Evolutionary conservation across 2,113 vertebrate species (phyloP), one percentile per base, ranked within the genome.

Genomic region (Petaurus breviceps): DNA sequence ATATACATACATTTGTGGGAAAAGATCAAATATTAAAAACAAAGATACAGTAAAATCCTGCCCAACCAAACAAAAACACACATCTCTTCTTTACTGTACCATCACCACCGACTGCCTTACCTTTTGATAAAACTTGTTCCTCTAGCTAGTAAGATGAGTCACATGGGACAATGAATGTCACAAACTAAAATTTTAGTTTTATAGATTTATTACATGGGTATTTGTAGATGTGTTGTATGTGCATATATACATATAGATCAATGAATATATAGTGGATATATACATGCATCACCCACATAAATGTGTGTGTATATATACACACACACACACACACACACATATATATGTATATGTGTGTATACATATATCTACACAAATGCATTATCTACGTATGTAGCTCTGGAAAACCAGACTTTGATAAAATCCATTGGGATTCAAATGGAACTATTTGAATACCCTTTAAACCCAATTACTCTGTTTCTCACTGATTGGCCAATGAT

Each of bases 11-110:
- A 96, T 97, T 97, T 97, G 94, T 92, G 51, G 93, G 77, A 90
- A 92, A 96, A 98, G 94, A 96, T 92, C 54, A 95, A 95, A 97
- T 97, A 96, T 96, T 94, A 96, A 97, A 97, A 94, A 92, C 93
- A 97, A 94, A 96, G 68, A 51, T 51, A 90, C 57, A 92, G 54
- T 92, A 94, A 94, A 96, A 97, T 94, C 28, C 28, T 93, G 53
- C 5, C 11, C 11, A 55, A 92, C 90, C 92, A 46, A 91, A 9
- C 24, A 93, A 96, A 96, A 54, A 47, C 94, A 84, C 55, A 47
- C 24, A 53, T 96, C 61, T 95, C 77, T 43, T 97, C 49, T 96
- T 90, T 90, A 2, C 57, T 23, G 37, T 51, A 53, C 92, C 31
- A 2, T 96, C 94, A 43, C 46, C 91, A 50, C 22, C 54, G 53